A percentile compares a stretch with the other conserved stretches of the same genome.
Conservation (phyloP, 2,113 vertebrate species). For the Sclerurus mexicanus region DNA sequence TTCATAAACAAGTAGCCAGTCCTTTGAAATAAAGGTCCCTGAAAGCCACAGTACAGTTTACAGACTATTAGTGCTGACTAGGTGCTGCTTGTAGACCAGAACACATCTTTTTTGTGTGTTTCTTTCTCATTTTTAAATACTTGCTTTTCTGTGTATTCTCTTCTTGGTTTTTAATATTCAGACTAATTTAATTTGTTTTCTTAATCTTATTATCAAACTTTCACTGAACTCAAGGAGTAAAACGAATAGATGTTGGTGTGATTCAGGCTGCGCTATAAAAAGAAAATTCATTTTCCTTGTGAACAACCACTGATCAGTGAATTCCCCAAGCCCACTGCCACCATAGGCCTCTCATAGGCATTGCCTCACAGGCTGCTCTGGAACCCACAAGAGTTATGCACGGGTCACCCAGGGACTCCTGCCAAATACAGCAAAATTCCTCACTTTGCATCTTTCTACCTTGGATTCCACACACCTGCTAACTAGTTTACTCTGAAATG, state of each 20-base stretch:
- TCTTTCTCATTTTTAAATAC: neutral
- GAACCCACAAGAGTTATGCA: neutral
- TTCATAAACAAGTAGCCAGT: neutral
- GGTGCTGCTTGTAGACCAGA: neutral
- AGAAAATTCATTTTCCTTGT: neutral
- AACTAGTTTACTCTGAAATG: neutral
- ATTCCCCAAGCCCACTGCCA: neutral
- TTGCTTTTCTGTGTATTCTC: neutral
- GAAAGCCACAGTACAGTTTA: neutral
- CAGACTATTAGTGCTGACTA: neutral
- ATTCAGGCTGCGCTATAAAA: neutral
- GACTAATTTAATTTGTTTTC: neutral
- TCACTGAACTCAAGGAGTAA: neutral
- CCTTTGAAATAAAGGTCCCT: neutral
- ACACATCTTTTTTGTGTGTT: neutral
- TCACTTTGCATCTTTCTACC: neutral
- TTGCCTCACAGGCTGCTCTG: neutral
- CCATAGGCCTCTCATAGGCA: accelerated
- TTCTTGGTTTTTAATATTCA: neutral
- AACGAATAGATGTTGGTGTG: neutral
- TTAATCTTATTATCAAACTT: neutral
- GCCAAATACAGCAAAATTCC: neutral
- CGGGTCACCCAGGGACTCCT: neutral
- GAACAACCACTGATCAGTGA: neutral
- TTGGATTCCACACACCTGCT: neutral